Conservation (phyloP, 2,797 vertebrate genomes). For the Poliocrania exsul region DNA sequence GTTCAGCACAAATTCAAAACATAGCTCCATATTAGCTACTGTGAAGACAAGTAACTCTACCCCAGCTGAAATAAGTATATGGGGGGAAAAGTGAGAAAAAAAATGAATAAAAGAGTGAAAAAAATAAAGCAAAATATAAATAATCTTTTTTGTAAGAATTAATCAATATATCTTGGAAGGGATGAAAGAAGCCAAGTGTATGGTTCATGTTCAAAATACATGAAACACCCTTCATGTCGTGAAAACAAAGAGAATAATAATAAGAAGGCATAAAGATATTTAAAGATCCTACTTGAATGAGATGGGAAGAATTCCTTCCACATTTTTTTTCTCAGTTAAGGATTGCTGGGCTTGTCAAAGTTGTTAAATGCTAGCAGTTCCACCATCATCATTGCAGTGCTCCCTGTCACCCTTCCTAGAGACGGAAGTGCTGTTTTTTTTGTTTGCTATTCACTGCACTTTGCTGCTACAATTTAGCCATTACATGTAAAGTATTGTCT, state of each 20-base stretch:
- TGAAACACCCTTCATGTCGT: neutral
- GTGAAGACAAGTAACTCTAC: neutral
- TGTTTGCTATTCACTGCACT: neutral
- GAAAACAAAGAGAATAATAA: neutral
- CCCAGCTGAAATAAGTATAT: neutral
- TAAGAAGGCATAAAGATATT: neutral
- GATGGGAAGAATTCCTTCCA: neutral
- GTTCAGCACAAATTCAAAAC: neutral
- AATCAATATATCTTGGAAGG: neutral
- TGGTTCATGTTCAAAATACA: neutral
- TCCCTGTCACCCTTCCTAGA: neutral
- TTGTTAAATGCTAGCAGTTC: neutral
- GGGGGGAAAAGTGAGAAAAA: fast-evolving
- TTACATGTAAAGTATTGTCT: neutral
- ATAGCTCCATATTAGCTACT: neutral
- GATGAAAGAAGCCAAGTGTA: neutral
- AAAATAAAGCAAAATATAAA: neutral
- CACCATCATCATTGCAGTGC: neutral
- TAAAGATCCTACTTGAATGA: neutral
- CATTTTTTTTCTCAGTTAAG: neutral
- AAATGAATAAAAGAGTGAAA: neutral
- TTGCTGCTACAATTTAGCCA: neutral
- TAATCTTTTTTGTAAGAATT: neutral
- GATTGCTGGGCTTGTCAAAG: neutral
- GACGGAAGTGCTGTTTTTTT: neutral